Base-by-base conservation (phyloP, 2,113 vertebrate species). In the Pontoporia blainvillei region DNA sequence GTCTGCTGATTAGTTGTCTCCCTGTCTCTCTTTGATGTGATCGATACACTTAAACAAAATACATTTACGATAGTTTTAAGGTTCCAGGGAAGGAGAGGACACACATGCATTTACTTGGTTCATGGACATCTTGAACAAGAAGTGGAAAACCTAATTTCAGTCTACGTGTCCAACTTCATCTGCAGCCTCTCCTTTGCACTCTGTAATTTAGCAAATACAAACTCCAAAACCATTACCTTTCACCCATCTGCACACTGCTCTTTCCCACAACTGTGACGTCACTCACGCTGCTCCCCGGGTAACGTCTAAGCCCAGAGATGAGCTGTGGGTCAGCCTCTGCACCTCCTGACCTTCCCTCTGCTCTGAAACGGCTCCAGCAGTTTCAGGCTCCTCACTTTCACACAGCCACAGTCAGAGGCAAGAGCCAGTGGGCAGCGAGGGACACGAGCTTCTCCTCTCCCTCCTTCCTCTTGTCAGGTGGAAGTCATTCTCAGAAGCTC, bases 191-290 rank as follows among this genome's bases (percentile, higher is more conserved):
- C 4, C 25, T 31, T 46, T 15, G 25, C 31, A n/a, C 2, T 11
- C 34, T 49, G n/a, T 46, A n/a, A 61, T 52, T 67, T 34, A 67
- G 49, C 87, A 84, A 27, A 46, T 25, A 20, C 27, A 39, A 57
- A 27, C 12, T 36, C 6, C 0, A 3, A 18, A 46, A 25, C 2
- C 39, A 15, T 39, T 18, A 5, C 23, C 20, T 8, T 27, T 13
- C 6, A 2, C 52, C 25, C 17, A 5, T 12, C 11, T 29, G 4
- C 29, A 27, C 6, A 2, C 5, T 4, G 21, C 46, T 59, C 34
- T 18, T 67, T 49, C 49, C 83, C 34, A 34, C 18, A 17, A 3
- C 75, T 3, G 20, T 21, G 73, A 29, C 0, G 0, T 39, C 52
- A 59, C 52, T 59, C 4, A 17, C 3, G 52, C 54, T 0, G 1